Conservation (phyloP, 2,113 vertebrate species). For the Zingel zingel region DNA sequence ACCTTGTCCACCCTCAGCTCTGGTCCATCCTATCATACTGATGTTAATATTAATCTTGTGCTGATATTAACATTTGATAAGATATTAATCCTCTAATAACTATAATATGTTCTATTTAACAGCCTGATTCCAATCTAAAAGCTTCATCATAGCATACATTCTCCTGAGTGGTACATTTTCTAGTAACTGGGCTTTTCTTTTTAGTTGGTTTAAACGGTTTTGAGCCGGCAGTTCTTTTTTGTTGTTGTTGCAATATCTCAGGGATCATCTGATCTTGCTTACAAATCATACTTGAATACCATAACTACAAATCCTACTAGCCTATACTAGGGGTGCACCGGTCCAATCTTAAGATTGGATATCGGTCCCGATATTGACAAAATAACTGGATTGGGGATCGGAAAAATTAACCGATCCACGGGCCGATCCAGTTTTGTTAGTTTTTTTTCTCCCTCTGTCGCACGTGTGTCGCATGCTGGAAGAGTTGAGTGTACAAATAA, state of each 20-base stretch:
- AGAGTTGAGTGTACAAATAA: too few species aligned
- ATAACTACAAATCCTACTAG: background rate
- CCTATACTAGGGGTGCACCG: background rate
- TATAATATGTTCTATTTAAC: background rate
- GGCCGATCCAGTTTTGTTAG: too few species aligned
- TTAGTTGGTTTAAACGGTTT: background rate
- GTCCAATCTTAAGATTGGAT: too few species aligned
- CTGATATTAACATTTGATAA: conserved; percentile 42
- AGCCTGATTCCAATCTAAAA: conserved; percentile 7
- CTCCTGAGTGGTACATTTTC: background rate
- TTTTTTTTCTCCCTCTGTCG: too few species aligned
- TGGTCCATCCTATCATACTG: conserved; percentile 33
- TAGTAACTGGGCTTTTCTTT: too few species aligned
- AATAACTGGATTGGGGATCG: too few species aligned
- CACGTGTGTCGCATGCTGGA: too few species aligned
- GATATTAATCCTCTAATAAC: conserved; percentile 44
- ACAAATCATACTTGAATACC: background rate
- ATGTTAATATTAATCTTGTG: conserved; percentile 52
- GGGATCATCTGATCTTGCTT: background rate
- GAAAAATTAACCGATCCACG: too few species aligned
- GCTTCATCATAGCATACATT: background rate
- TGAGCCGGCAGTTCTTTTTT: background rate
- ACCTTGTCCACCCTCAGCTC: conserved; percentile 36
- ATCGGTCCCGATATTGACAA: too few species aligned
- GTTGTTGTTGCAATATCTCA: background rate